Evolutionary conservation across 2,888 invertebrate genomes (phyloP), one percentile per base, ranked within the genome.

Genomic region (Physocephala rufipes): DNA sequence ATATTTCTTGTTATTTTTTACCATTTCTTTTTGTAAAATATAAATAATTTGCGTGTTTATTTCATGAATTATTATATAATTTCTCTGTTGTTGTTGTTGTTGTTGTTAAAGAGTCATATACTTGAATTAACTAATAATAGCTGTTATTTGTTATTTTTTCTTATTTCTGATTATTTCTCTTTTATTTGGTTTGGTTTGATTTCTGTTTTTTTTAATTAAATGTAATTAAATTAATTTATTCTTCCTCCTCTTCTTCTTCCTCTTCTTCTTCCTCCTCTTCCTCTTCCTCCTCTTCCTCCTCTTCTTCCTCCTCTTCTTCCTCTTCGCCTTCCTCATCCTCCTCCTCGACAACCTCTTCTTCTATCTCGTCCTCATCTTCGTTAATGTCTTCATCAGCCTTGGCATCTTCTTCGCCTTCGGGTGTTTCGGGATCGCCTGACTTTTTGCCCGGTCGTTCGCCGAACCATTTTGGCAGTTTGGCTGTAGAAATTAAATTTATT

Each of bases 401-500:
- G 83, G 92, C 91, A 86, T 93, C 93, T 84, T 95, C 95, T 87
- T 95, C 95, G 80, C 95, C 96, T 82, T 95, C 96, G 75, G 96
- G 96, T 82, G 95, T 93, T 79, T 95, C 95, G 77, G 91, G 91
- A 78, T 94, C 95, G 78, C 93, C 95, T 87, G 91, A 87, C 90
- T 95, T 96, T 88, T 95, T 95, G 90, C 95, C 95, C 79, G 95
- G 95, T 88, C 95, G 90, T 88, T 96, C 96, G 82, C 96, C 95
- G 90, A 95, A 95, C 96, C 96, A 96, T 88, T 95, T 96, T 82
- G 95, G 95, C 88, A 96, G 89, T 90, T 93, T 92, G 89, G 95
- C 96, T 95, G 86, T 3, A 62, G 2, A 47, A 58, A 12, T 24
- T 28, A 15, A 28, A 7, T 26, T 4, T 1, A 16, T 51, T 13